phyloP scores from a whole-genome alignment of 2,113 vertebrate species.

The Piaya cayana region DNA sequence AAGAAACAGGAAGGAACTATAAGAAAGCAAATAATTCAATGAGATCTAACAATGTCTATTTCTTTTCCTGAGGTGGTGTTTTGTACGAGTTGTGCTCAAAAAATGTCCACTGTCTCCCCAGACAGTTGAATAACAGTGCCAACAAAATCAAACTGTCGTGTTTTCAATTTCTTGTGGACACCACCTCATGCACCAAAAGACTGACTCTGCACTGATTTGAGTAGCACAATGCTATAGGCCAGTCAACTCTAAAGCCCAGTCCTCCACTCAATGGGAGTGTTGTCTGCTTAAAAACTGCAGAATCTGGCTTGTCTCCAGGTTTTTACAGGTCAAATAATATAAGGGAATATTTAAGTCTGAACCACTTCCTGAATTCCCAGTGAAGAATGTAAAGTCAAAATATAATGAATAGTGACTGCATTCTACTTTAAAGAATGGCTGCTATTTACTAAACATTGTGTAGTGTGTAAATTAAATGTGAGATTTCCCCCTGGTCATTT shows the following conservation, averaged over 20 bases:
- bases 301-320: slow-evolving; percentile 64
- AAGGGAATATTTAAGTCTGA: slow-evolving; percentile 76
- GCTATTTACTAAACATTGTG: slow-evolving; percentile 66
- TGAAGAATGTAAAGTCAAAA: slow-evolving; percentile 68
- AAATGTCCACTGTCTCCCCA: neutral
- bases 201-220: neutral
- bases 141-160: neutral
- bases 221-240: neutral
- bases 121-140: neutral
- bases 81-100: neutral
- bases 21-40: neutral
- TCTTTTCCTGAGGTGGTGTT: neutral
- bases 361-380: slow-evolving; percentile 73
- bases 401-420: slow-evolving; percentile 68
- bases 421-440: slow-evolving; percentile 67
- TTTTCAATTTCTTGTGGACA: neutral
- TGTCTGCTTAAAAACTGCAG: slow-evolving; percentile 54
- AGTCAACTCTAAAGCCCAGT: neutral
- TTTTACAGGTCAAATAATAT: slow-evolving; percentile 76
- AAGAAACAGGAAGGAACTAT: neutral
- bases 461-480: slow-evolving; percentile 47
- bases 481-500: neutral
- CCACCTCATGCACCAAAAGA: neutral
- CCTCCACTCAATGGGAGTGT: slow-evolving; percentile 47
- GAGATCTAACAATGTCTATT: neutral